A percentile compares a stretch with the other conserved stretches of the same genome.
phyloP scores from a whole-genome alignment of 2,888 invertebrate genomes.

The Blomia tropicalis region DNA sequence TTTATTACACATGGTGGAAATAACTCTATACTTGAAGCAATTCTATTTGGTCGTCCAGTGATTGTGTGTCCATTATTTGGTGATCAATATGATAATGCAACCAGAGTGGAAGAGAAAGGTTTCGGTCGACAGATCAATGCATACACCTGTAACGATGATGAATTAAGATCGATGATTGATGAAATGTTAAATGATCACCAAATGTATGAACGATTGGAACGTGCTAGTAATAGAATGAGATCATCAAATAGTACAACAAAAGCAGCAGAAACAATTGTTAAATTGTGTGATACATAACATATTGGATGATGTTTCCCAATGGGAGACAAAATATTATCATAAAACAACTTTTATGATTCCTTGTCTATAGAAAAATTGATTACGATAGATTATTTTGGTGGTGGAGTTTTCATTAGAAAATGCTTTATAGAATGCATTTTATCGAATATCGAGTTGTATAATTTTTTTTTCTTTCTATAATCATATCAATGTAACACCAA shows the following conservation, averaged over 20 bases:
- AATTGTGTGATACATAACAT: too few species aligned
- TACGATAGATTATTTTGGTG: too few species aligned
- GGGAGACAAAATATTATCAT: too few species aligned
- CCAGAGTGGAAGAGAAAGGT: constrained; percentile 12
- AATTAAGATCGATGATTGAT: constrained; percentile 15
- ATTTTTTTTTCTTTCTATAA: too few species aligned
- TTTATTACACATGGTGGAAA: constrained; percentile 25
- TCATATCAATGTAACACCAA: too few species aligned
- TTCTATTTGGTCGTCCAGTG: constrained; percentile 16
- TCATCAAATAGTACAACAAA: neutral
- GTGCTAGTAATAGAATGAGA: constrained; percentile 5
- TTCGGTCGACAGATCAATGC: constrained; percentile 19
- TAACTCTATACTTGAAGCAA: constrained; percentile 16
- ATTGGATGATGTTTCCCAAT: too few species aligned
- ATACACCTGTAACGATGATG: constrained; percentile 3
- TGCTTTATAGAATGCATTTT: too few species aligned
- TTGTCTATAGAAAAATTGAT: too few species aligned
- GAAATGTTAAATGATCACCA: constrained; percentile 5
- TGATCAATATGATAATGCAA: constrained; percentile 24
- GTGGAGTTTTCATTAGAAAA: too few species aligned
- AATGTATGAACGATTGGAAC: neutral
- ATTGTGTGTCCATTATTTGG: constrained; percentile 21
- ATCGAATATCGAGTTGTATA: too few species aligned
- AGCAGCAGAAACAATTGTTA: constrained; percentile 5
- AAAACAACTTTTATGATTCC: too few species aligned